Conservation (phyloP, 2,888 invertebrate species). For the Zonitis immaculata region DNA sequence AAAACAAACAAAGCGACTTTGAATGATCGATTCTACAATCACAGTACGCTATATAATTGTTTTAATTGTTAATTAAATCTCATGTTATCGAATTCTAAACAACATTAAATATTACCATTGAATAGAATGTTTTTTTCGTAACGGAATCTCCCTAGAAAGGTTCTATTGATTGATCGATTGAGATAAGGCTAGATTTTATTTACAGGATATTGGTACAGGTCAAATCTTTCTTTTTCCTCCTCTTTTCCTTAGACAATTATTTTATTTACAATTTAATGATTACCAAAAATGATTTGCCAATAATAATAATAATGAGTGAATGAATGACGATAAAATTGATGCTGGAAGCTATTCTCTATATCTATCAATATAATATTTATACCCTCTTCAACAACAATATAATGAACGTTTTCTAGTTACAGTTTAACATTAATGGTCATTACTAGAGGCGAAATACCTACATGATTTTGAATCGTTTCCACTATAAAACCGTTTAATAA, state of each 20-base stretch:
- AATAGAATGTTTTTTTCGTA: slow-evolving; percentile 16
- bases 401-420: background rate
- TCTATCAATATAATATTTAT: background rate
- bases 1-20: background rate
- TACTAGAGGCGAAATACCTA: background rate
- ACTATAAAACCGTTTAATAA: no score
- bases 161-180: slow-evolving; percentile 2
- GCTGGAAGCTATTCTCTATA: background rate
- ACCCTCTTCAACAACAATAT: background rate
- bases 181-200: background rate
- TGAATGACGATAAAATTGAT: background rate
- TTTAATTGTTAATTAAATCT: slow-evolving; percentile 2
- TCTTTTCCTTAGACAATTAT: no score
- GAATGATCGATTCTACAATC: background rate
- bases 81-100: slow-evolving; percentile 9
- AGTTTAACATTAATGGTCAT: background rate
- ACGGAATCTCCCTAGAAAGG: slow-evolving; percentile 14
- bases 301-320: no score
- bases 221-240: no score
- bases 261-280: background rate
- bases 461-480: background rate
- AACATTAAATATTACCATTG: slow-evolving; percentile 13
- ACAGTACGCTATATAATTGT: background rate
- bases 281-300: background rate
- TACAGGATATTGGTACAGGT: slow-evolving; percentile 8